Conservation (phyloP, 2,888 invertebrate genomes). For the Salticus scenicus region DNA sequence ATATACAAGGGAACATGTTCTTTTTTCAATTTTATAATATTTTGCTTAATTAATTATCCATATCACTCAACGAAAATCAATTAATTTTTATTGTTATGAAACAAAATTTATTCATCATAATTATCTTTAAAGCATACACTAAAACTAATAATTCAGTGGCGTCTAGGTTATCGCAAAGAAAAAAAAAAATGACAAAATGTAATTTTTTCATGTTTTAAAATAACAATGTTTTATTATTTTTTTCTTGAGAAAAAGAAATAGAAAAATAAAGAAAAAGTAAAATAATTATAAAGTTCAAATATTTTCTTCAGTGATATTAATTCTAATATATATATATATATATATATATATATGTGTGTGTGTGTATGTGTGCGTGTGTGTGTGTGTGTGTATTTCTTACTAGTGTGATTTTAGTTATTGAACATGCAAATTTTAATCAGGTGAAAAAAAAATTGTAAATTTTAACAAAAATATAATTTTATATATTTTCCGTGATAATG, state of each 20-base stretch:
- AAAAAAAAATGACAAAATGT: neutral
- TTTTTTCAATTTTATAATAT: neutral
- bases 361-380: too few species aligned
- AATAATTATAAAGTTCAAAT: neutral
- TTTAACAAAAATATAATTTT: too few species aligned
- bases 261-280: neutral
- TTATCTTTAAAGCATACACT: neutral
- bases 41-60: neutral
- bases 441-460: too few species aligned
- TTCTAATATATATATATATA: neutral
- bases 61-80: neutral
- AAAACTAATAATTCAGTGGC: neutral
- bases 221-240: neutral
- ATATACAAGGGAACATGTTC: neutral
- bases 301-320: neutral
- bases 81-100: constrained; percentile 1
- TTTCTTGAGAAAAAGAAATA: too few species aligned
- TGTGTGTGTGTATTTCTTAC: neutral
- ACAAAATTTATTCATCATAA: neutral
- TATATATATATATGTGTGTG: too few species aligned
- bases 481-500: too few species aligned
- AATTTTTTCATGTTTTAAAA: neutral
- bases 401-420: too few species aligned
- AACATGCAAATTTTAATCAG: too few species aligned
- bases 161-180: neutral